These are phyloP conservation scores for Hemicentrotus pulcherrimus DNA, from an alignment of 35 echinoderm and acorn worm species.

Conservation along the genomic window DNA sequence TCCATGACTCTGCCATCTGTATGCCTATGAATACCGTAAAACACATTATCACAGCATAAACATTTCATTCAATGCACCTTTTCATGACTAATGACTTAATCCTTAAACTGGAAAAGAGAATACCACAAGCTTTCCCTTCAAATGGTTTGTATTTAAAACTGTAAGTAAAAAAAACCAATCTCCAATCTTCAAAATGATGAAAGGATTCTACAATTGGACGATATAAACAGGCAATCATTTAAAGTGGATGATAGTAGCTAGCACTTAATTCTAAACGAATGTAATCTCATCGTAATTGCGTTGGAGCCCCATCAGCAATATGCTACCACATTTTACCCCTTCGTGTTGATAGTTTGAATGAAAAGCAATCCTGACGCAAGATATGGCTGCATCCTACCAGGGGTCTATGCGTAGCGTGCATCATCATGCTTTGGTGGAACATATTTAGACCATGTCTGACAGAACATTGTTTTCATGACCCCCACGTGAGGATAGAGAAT, in stretches of 20 bases:
- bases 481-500: not conserved
- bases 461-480: slow-evolving; percentile 12
- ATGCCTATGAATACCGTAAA: not conserved
- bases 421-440: not conserved
- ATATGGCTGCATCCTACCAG: not conserved
- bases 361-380: not conserved
- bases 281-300: not conserved
- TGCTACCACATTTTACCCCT: not conserved
- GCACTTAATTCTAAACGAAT: not conserved
- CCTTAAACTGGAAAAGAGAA: not conserved
- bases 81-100: not conserved
- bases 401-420: not conserved
- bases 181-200: not conserved
- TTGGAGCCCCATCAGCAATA: not conserved
- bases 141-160: not conserved
- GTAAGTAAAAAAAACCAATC: not conserved
- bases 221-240: not conserved
- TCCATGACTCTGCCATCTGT: not conserved
- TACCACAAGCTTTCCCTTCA: not conserved
- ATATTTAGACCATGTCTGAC: not conserved
- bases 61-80: not conserved
- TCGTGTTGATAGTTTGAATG: not conserved
- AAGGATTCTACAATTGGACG: not conserved
- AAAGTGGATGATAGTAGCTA: not conserved
- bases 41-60: not conserved